These are phyloP conservation scores for Dasypogon diadema DNA, from an alignment of 2,888 invertebrate genomes.

Conservation along the genomic window DNA sequence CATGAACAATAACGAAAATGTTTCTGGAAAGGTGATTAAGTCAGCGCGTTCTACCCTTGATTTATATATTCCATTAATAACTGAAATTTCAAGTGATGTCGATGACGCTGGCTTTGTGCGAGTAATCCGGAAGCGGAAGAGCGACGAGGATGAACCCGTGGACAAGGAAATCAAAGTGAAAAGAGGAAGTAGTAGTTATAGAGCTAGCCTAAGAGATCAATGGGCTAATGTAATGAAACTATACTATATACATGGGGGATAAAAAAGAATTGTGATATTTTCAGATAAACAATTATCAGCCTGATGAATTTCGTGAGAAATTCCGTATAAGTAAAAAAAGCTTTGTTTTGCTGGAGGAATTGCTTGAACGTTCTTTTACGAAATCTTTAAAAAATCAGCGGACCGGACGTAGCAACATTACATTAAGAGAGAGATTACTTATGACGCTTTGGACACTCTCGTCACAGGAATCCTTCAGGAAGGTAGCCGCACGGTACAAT, in stretches of 20 bases:
- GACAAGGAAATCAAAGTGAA: not conserved
- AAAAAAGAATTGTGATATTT: not conserved
- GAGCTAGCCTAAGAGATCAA: not conserved
- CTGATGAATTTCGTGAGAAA: not conserved
- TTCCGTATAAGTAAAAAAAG: not conserved
- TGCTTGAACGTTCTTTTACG: not conserved
- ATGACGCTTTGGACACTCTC: not conserved
- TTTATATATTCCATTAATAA: not conserved
- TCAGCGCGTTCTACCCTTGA: too few species aligned
- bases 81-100: not conserved
- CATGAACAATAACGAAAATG: too few species aligned
- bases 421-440: not conserved
- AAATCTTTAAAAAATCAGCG: not conserved
- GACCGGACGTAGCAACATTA: not conserved
- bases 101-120: not conserved
- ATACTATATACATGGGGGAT: not conserved
- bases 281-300: not conserved
- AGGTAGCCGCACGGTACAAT: not conserved
- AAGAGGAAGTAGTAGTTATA: not conserved
- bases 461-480: not conserved
- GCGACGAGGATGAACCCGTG: too few species aligned
- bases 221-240: not conserved
- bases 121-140: not conserved
- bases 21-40: too few species aligned
- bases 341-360: not conserved